phyloP scores from a whole-genome alignment of 2,113 vertebrate genomes.

The Jaculus jaculus region DNA sequence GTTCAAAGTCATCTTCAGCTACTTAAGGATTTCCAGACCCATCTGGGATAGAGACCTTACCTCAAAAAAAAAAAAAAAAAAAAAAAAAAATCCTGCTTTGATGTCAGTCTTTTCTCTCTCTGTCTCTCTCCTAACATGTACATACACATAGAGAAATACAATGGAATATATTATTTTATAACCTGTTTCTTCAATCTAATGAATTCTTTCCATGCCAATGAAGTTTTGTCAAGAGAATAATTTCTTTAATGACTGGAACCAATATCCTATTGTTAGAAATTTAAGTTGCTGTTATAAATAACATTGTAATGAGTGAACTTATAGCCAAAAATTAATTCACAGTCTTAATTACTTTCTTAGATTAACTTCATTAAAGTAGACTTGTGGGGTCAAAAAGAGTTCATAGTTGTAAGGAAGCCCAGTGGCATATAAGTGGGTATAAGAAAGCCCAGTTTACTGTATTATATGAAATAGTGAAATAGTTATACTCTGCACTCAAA shows the following conservation, averaged over 20 bases:
- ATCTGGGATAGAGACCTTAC: too few relatives aligned
- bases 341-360: conserved; percentile 37
- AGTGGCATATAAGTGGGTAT: not conserved
- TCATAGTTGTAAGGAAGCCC: conserved; percentile 6
- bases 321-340: not conserved
- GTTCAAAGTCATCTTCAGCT: too few relatives aligned
- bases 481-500: not conserved
- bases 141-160: not conserved
- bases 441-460: not conserved
- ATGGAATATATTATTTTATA: not conserved
- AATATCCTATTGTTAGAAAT: not conserved
- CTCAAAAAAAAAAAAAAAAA: too few relatives aligned
- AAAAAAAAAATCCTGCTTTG: too few relatives aligned
- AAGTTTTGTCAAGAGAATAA: conserved; percentile 43
- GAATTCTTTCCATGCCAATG: conserved; percentile 31
- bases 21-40: too few relatives aligned
- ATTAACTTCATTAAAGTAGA: conserved; percentile 22
- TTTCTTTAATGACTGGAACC: not conserved
- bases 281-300: conserved; percentile 19
- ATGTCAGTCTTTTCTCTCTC: not conserved
- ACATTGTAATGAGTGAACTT: not conserved
- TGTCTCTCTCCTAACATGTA: not conserved
- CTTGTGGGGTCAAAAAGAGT: not conserved
- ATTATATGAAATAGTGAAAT: not conserved
- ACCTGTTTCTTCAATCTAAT: conserved; percentile 26